Conservation (phyloP, 2,113 vertebrate species). For the Saimiri boliviensis region DNA sequence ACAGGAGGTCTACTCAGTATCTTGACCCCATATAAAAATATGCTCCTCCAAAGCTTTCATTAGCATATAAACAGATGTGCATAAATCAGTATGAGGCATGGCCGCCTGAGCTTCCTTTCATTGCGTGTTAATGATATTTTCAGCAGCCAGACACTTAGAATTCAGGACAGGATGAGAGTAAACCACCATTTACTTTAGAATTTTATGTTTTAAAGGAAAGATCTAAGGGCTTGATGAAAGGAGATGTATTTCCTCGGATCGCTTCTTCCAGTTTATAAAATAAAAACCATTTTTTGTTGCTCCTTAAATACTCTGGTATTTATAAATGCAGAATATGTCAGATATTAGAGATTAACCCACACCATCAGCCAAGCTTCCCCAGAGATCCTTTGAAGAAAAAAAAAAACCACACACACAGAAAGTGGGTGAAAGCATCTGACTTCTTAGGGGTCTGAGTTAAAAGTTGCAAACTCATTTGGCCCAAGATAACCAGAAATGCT, state of each 20-base stretch:
- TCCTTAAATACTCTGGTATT: background rate
- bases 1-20: background rate
- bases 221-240: background rate
- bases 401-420: background rate
- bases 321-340: background rate
- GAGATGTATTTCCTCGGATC: background rate
- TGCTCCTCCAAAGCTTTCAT: accelerated
- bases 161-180: background rate
- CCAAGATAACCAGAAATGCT: background rate
- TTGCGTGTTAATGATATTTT: background rate
- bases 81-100: accelerated
- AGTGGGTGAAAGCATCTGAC: background rate
- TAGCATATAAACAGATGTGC: background rate
- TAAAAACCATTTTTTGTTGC: background rate
- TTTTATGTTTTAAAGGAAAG: background rate
- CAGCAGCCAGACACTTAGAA: background rate
- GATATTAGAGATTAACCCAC: background rate
- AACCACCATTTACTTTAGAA: background rate
- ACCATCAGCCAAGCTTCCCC: background rate
- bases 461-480: slow-evolving; percentile 2
- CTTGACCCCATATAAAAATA: background rate
- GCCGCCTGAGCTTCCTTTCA: background rate
- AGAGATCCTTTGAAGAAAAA: background rate
- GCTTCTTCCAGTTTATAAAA: background rate
- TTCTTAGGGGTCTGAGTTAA: background rate